Conservation (phyloP, 2,797 vertebrate species). For the Hozukius guyotensis region DNA sequence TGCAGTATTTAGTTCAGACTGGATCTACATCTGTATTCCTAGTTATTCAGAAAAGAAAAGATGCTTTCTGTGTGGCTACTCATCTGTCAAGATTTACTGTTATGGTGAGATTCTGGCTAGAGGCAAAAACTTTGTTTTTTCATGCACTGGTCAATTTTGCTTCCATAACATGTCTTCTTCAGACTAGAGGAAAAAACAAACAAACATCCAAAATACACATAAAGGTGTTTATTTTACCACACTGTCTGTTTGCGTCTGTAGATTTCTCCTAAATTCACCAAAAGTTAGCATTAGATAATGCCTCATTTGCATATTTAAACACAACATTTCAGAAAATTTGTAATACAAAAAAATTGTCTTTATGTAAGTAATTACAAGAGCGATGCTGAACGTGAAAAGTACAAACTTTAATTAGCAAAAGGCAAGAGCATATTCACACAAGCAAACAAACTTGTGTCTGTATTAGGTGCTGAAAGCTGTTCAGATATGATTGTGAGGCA, state of each 20-base stretch:
- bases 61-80: background rate
- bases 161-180: background rate
- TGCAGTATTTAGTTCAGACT: background rate
- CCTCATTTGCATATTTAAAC: background rate
- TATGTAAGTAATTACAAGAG: background rate
- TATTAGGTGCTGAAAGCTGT: conserved; percentile 31
- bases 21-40: background rate
- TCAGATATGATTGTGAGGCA: conserved; percentile 45
- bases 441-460: background rate
- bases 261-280: background rate
- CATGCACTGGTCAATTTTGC: background rate
- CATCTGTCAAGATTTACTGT: background rate
- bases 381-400: conserved; percentile 33
- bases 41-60: background rate
- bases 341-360: no score
- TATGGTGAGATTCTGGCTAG: background rate
- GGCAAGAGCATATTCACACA: conserved; percentile 32
- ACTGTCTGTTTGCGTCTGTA: background rate
- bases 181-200: background rate
- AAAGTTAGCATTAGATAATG: background rate
- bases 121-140: background rate
- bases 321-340: background rate
- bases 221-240: background rate
- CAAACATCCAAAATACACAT: background rate
- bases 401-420: conserved; percentile 73